phyloP scores from a whole-genome alignment of 2,888 invertebrate species.

The Sinotaia quadrata region DNA sequence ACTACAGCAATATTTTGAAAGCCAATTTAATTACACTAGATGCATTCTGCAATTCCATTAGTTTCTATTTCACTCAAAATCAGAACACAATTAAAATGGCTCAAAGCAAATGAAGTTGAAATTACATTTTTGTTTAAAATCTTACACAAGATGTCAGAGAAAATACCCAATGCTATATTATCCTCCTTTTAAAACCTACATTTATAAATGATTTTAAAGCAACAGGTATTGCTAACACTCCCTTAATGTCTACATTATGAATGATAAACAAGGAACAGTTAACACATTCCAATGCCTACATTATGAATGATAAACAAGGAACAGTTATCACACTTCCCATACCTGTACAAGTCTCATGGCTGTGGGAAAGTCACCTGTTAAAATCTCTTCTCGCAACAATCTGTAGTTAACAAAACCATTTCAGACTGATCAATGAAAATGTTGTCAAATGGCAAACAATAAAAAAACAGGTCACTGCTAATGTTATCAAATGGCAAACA shows the following conservation, averaged over 20 bases:
- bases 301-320: not conserved
- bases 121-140: too few species aligned
- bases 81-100: too few species aligned
- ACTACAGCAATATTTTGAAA: too few species aligned
- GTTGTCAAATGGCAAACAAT: not conserved
- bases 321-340: slow-evolving; percentile 43
- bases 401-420: slow-evolving; percentile 70
- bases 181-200: too few species aligned
- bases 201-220: slow-evolving; percentile 15
- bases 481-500: too few species aligned
- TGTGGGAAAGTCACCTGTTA: slow-evolving; percentile 91
- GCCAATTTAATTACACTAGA: too few species aligned
- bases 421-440: not conserved
- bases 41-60: too few species aligned
- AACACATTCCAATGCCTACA: slow-evolving; percentile 6
- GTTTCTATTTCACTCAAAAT: too few species aligned
- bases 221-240: not conserved
- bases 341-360: slow-evolving; percentile 94
- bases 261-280: slow-evolving; percentile 11
- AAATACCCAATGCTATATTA: too few species aligned
- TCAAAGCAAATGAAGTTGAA: too few species aligned
- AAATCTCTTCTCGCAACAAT: slow-evolving; percentile 85
- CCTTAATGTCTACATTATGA: not conserved
- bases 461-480: too few species aligned
- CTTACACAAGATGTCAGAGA: too few species aligned